These are phyloP conservation scores for Drosophila persimilis DNA, from an alignment of 1,140 invertebrate species.

Conservation along the genomic window DNA sequence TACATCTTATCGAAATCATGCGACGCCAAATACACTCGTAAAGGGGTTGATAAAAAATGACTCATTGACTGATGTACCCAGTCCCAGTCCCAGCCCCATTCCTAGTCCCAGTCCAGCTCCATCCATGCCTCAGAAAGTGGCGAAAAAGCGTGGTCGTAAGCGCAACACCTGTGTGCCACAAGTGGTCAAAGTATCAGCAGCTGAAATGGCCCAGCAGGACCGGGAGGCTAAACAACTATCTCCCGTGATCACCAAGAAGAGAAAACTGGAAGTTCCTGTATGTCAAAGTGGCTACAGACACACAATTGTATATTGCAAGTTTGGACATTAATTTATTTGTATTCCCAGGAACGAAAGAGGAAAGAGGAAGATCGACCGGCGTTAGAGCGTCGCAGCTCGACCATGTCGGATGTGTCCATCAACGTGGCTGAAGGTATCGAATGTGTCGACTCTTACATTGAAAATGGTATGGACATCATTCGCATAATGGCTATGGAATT, in stretches of 20 bases:
- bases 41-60: slow-evolving; percentile 7
- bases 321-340: background rate
- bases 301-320: background rate
- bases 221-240: slow-evolving; percentile 69
- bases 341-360: background rate
- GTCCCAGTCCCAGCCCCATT: background rate
- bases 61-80: background rate
- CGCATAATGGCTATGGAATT: slow-evolving; percentile 46
- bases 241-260: slow-evolving; percentile 47
- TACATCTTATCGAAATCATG: too few species aligned
- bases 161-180: slow-evolving; percentile 70
- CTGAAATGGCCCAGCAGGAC: slow-evolving; percentile 61
- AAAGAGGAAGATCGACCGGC: background rate
- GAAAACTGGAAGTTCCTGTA: slow-evolving; percentile 30
- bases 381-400: slow-evolving; percentile 31
- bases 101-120: background rate
- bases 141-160: slow-evolving; percentile 68
- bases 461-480: slow-evolving; percentile 17
- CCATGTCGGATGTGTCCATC: slow-evolving; percentile 21
- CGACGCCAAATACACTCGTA: background rate
- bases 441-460: slow-evolving; percentile 28
- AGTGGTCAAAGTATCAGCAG: slow-evolving; percentile 70
- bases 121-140: slow-evolving; percentile 10
- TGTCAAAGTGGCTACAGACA: slow-evolving; percentile 3
- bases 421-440: background rate